Base-by-base conservation (phyloP, 2,113 vertebrate species). In the Hassar affinis region DNA sequence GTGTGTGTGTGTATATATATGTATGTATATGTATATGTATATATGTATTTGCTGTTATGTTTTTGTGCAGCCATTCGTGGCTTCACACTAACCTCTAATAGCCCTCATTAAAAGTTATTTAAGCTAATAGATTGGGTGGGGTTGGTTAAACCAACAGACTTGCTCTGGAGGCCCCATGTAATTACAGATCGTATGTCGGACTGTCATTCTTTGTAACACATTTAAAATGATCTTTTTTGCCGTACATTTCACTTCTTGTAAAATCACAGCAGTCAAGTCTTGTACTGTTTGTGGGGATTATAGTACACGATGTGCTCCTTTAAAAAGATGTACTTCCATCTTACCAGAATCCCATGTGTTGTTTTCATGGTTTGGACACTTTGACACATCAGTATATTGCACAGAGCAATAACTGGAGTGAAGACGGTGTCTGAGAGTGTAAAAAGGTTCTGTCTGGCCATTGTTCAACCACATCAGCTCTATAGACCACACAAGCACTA, bases 61-160 rank as follows among this genome's bases (percentile, higher is more conserved):
- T 14, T 82, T 45, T 80, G 45, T 82, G 56, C 78, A 75, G 68
- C 85, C 82, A 75, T 82, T 78, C 77, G 75, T 81, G 82, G 88
- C 82, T 89, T 79, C 88, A 90, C 87, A 82, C 85, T 88, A 82
- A 90, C 77, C 87, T 88, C 90, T 94, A 94, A 94, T 94, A 91
- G 91, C 88, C 79, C 91, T 93, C 92, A 95, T 95, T 95, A 94
- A 92, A 92, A 90, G 90, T 93, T 92, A 94, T 95, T 94, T 94
- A 86, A 89, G 90, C 93, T 95, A 94, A 95, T 94, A 91, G 91
- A 92, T 89, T 88, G 93, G 93, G 93, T 90, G 92, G 91, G 92
- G 93, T 61, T 88, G 89, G 88, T 92, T 93, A 92, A 93, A 93
- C 88, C 91, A 93, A 91, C 92, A 92, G 86, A 91, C 90, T 91